Evolutionary conservation across 2,797 vertebrate species (phyloP).

Genomic region (Delichon dasypus): DNA sequence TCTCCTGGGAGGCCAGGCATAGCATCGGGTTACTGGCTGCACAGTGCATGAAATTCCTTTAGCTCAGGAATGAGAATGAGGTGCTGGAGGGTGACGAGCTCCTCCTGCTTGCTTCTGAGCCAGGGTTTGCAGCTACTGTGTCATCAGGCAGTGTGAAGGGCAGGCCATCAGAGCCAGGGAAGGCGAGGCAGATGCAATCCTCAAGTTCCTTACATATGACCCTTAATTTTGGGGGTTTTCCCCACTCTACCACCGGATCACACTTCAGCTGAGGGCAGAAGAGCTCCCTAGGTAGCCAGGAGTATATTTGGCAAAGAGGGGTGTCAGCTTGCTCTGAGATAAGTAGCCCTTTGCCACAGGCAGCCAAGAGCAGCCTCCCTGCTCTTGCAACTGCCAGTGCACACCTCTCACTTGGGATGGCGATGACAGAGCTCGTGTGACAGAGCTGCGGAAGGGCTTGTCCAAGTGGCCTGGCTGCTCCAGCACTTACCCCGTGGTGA

Average conservation of each 20-base stretch:
- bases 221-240: fast-evolving
- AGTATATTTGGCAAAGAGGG: not conserved
- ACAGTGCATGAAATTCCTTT: not conserved
- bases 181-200: not conserved
- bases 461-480: not conserved
- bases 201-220: not conserved
- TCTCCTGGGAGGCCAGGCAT: not conserved
- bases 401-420: not conserved
- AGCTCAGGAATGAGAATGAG: not conserved
- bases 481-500: not conserved
- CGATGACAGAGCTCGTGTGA: not conserved
- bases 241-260: not conserved
- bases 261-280: not conserved
- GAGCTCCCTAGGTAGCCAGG: not conserved
- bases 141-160: fast-evolving
- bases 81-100: not conserved
- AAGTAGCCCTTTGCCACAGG: not conserved
- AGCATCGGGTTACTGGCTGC: not conserved
- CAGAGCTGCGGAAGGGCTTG: not conserved
- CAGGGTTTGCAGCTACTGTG: not conserved
- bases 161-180: not conserved
- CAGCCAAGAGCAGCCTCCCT: not conserved
- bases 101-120: not conserved
- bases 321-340: not conserved
- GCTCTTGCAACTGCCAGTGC: not conserved